A percentile compares a stretch with the other conserved stretches of the same genome.
Conservation (phyloP, 2,113 vertebrate species). For the Eulemur rufifrons region DNA sequence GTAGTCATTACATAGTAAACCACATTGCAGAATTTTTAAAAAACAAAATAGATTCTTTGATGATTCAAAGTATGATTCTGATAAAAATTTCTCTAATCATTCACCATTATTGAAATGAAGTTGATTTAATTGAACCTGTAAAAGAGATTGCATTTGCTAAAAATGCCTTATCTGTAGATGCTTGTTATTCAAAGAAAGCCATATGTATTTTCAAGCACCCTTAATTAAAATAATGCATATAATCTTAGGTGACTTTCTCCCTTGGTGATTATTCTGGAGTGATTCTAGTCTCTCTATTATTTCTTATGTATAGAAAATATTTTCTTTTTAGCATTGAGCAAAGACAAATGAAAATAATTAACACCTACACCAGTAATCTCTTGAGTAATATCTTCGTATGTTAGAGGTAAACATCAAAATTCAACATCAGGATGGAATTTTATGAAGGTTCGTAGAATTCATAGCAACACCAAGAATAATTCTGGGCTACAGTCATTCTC, state of each 20-base stretch:
- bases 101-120: slow-evolving; percentile 79
- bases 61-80: slow-evolving; percentile 67
- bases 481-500: not conserved
- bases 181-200: slow-evolving; percentile 82
- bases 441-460: not conserved
- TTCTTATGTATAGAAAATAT: not conserved
- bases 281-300: slow-evolving; percentile 58
- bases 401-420: not conserved
- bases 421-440: not conserved
- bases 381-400: not conserved
- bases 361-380: not conserved
- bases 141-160: slow-evolving; percentile 79
- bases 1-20: slow-evolving; percentile 63
- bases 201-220: slow-evolving; percentile 78
- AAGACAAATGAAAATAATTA: slow-evolving; percentile 27
- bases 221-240: slow-evolving; percentile 84
- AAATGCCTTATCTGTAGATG: slow-evolving; percentile 80
- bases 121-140: slow-evolving; percentile 83
- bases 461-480: slow-evolving; percentile 20
- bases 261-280: slow-evolving; percentile 61
- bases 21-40: slow-evolving; percentile 51
- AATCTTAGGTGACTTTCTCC: slow-evolving; percentile 71
- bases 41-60: slow-evolving; percentile 68
- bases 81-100: slow-evolving; percentile 83
- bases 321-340: slow-evolving; percentile 1